These are phyloP conservation scores for Mungos mungo DNA, from an alignment of 2,113 vertebrate genomes.

Conservation along the genomic window DNA sequence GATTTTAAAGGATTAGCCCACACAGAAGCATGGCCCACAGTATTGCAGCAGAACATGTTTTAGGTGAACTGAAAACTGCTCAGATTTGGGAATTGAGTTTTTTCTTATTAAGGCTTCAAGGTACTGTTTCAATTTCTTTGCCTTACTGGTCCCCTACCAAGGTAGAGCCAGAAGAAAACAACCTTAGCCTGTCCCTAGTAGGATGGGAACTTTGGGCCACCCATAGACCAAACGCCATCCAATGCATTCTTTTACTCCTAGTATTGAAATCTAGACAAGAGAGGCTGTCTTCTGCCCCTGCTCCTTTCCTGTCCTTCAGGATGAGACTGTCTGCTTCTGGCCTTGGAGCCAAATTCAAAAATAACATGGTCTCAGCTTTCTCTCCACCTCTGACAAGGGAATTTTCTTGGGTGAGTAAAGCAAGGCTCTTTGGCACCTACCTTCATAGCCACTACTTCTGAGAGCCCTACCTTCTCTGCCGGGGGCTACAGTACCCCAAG, in stretches of 20 bases:
- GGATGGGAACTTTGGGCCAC: neutral
- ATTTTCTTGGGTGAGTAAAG: neutral
- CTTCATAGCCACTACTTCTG: neutral
- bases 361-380: slow-evolving; percentile 50
- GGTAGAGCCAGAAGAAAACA: neutral
- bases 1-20: neutral
- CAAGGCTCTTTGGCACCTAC: neutral
- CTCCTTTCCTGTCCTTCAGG: neutral
- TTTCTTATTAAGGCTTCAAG: neutral
- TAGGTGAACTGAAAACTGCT: neutral
- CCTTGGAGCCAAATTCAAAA: slow-evolving; percentile 53
- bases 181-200: neutral
- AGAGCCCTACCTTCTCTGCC: neutral
- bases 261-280: neutral
- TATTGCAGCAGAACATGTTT: neutral
- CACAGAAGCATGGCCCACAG: neutral
- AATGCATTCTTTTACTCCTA: neutral
- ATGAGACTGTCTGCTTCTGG: neutral
- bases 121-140: neutral
- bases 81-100: neutral
- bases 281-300: neutral
- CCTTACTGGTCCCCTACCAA: neutral
- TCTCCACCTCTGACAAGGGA: neutral
- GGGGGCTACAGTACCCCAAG: neutral
- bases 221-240: neutral